These are phyloP conservation scores for Acanthurus lineatus DNA, from an alignment of 2,797 vertebrate genomes.

Conservation along the genomic window DNA sequence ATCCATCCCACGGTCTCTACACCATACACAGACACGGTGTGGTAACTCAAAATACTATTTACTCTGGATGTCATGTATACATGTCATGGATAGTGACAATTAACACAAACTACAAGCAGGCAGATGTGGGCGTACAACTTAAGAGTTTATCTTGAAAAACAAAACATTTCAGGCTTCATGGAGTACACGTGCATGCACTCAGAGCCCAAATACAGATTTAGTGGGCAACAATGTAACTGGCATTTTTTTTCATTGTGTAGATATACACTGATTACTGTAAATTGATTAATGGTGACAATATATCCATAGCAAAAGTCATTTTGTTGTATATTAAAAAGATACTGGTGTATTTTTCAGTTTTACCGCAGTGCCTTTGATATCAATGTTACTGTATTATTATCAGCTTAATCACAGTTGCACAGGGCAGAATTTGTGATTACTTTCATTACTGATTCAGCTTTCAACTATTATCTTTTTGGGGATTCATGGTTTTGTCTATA, in stretches of 20 bases:
- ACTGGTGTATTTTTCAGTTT: not conserved
- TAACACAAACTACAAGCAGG: not conserved
- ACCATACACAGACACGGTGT: slow-evolving; percentile 2
- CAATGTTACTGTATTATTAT: not conserved
- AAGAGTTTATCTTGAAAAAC: not conserved
- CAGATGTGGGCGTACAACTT: not conserved
- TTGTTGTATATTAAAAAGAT: not conserved
- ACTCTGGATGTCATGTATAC: not conserved
- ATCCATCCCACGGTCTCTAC: not conserved
- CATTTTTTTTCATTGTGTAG: not conserved
- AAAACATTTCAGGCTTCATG: not conserved
- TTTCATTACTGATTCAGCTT: no score
- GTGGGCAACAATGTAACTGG: no score
- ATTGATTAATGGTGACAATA: not conserved
- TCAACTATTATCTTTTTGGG: not conserved
- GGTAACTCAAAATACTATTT: not conserved
- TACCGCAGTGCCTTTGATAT: not conserved
- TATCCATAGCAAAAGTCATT: not conserved
- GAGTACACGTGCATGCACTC: not conserved
- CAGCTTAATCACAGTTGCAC: not conserved
- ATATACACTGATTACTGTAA: not conserved
- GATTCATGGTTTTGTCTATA: not conserved
- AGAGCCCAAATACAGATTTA: not conserved
- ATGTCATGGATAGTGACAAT: not conserved
- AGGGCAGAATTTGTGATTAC: not conserved